Conservation (phyloP, 2,113 vertebrate species). For the Crotalus tigris region DNA sequence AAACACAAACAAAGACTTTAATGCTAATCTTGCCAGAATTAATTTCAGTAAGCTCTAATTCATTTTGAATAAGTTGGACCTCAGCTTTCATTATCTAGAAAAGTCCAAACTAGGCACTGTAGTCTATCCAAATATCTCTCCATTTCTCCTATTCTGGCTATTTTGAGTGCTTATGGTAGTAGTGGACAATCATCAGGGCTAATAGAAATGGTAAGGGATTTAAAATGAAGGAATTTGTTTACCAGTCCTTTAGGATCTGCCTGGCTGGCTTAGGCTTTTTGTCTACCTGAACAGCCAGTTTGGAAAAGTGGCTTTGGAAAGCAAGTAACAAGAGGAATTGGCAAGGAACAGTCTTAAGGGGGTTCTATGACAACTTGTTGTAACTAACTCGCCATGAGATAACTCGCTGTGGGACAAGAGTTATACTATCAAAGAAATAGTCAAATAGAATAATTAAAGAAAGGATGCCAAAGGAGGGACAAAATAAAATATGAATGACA, state of each 20-base stretch:
- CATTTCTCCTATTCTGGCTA: background rate
- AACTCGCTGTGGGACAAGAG: rapidly evolving
- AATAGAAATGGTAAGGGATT: background rate
- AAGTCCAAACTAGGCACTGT: background rate
- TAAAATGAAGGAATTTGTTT: background rate
- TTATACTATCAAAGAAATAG: background rate
- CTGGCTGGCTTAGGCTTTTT: background rate
- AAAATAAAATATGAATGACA: background rate
- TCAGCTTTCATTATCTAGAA: background rate
- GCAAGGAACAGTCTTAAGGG: background rate
- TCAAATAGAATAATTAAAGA: background rate
- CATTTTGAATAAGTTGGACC: background rate
- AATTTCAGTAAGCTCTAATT: background rate
- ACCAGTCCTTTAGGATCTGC: background rate
- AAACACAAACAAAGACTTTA: background rate
- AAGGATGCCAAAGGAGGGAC: background rate
- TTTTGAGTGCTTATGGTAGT: background rate
- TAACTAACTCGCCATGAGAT: background rate
- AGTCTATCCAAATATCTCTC: background rate
- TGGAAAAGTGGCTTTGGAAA: background rate
- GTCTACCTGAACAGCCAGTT: background rate
- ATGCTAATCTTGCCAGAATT: background rate
- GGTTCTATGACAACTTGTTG: background rate
- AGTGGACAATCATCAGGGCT: background rate
- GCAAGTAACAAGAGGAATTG: background rate